Conservation (phyloP, 2,888 invertebrate genomes). For the Sceliomorpha sp. region DNA sequence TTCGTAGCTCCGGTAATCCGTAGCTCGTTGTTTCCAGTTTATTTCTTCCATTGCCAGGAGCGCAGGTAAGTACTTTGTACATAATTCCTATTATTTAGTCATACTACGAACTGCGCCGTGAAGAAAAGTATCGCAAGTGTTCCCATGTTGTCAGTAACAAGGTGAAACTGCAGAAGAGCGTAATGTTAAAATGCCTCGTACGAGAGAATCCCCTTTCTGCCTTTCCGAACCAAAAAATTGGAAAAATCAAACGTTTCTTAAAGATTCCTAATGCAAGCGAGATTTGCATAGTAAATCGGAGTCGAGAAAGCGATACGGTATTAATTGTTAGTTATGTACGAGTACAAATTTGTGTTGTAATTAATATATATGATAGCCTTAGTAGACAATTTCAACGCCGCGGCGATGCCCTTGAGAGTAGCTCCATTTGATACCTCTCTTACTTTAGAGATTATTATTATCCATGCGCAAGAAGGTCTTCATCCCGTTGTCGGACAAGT, state of each 20-base stretch:
- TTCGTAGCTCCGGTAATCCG: slow-evolving; percentile 47
- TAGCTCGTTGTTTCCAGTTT: slow-evolving; percentile 33
- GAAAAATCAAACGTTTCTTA: too few species aligned
- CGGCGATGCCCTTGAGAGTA: slow-evolving; percentile 33
- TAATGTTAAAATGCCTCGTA: too few species aligned
- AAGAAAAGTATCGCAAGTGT: too few species aligned
- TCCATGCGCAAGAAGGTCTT: slow-evolving; percentile 49
- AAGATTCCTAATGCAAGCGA: too few species aligned
- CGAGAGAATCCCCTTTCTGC: too few species aligned
- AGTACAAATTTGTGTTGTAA: slow-evolving; percentile 10
- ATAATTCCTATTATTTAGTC: slow-evolving; percentile 1
- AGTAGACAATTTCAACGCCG: slow-evolving; percentile 34
- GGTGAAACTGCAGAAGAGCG: too few species aligned
- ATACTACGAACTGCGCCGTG: background rate
- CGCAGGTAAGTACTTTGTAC: background rate
- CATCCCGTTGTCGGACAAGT: slow-evolving; percentile 52
- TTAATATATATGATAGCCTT: slow-evolving; percentile 36
- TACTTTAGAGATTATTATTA: slow-evolving; percentile 53
- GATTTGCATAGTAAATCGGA: too few species aligned
- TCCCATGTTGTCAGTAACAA: too few species aligned
- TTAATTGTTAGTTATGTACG: background rate
- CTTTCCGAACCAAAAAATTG: too few species aligned
- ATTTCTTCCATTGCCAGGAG: background rate
- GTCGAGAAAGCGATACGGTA: slow-evolving; percentile 6
- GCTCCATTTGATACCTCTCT: slow-evolving; percentile 46